phyloP scores from a whole-genome alignment of 2,113 vertebrate species.

The Nothobranchius kuhntae region DNA sequence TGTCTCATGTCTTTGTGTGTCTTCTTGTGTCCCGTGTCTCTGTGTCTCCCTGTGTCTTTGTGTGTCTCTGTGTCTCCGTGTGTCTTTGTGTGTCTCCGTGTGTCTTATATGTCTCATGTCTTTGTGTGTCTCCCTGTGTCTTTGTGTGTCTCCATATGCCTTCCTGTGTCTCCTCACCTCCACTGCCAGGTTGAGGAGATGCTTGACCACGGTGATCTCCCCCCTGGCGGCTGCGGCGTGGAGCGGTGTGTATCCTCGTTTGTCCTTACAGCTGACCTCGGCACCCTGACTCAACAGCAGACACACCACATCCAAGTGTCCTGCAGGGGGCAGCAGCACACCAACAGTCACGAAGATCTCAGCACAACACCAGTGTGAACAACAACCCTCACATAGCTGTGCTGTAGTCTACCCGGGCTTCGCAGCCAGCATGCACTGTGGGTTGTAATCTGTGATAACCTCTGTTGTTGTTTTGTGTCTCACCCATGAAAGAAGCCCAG shows the following conservation, averaged over 20 bases:
- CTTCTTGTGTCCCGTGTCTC: too few species aligned
- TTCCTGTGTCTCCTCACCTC: constrained; percentile 80
- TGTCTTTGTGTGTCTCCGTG: too few species aligned
- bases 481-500: constrained; percentile 97
- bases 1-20: too few species aligned
- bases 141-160: not conserved
- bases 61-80: too few species aligned
- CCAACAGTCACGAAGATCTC: not conserved
- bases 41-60: too few species aligned
- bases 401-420: too few species aligned
- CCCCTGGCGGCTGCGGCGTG: constrained; percentile 94
- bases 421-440: too few species aligned
- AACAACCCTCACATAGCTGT: too few species aligned
- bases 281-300: constrained; percentile 92
- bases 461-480: constrained; percentile 43
- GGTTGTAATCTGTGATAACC: too few species aligned
- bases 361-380: too few species aligned
- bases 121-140: too few species aligned
- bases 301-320: constrained; percentile 92
- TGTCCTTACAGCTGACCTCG: constrained; percentile 95
- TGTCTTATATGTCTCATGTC: too few species aligned
- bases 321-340: constrained; percentile 65
- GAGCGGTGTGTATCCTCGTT: constrained; percentile 93
- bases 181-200: constrained; percentile 91
- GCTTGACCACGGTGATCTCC: constrained; percentile 90